Evolutionary conservation across 2,797 vertebrate genomes (phyloP).

Genomic region (Microctenopoma stevenorrisi): DNA sequence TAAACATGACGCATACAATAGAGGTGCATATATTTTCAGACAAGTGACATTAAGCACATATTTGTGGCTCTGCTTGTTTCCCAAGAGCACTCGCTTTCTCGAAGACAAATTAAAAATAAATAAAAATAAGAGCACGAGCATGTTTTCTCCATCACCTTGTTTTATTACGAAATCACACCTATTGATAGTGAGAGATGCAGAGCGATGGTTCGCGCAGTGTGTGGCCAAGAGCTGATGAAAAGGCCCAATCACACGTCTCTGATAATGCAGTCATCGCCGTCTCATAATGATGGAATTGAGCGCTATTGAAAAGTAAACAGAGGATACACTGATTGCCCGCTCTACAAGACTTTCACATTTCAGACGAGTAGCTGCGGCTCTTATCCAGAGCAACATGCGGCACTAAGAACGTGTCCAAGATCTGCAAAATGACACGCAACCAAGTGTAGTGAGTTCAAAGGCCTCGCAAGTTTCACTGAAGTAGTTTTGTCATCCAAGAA

Average conservation of each 20-base stretch:
- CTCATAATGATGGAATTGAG: slow-evolving; percentile 76
- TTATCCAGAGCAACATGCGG: slow-evolving; percentile 16
- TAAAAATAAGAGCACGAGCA: slow-evolving; percentile 28
- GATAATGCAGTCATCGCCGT: slow-evolving; percentile 73
- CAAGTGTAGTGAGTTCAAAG: slow-evolving; percentile 8
- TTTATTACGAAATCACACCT: slow-evolving; percentile 81
- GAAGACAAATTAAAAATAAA: slow-evolving; percentile 3
- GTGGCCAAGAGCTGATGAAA: slow-evolving; percentile 77
- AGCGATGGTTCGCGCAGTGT: slow-evolving; percentile 70
- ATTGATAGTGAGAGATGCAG: slow-evolving; percentile 74
- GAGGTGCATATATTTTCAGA: slow-evolving; percentile 11
- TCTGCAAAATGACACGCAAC: slow-evolving; percentile 12
- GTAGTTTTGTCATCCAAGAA: slow-evolving; percentile 15
- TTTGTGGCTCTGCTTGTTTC: slow-evolving; percentile 24
- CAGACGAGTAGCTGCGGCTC: slow-evolving; percentile 46
- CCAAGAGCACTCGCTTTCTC: slow-evolving; percentile 9
- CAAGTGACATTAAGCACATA: neutral
- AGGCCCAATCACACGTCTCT: slow-evolving; percentile 77
- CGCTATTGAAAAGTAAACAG: slow-evolving; percentile 78
- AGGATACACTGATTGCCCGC: slow-evolving; percentile 75
- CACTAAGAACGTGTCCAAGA: slow-evolving; percentile 51
- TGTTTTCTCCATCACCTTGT: slow-evolving; percentile 68
- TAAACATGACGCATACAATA: slow-evolving; percentile 13
- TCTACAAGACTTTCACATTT: slow-evolving; percentile 50
- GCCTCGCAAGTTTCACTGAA: neutral